These are phyloP conservation scores for Megalops cyprinoides DNA, from an alignment of 2,797 vertebrate species.

Conservation along the genomic window DNA sequence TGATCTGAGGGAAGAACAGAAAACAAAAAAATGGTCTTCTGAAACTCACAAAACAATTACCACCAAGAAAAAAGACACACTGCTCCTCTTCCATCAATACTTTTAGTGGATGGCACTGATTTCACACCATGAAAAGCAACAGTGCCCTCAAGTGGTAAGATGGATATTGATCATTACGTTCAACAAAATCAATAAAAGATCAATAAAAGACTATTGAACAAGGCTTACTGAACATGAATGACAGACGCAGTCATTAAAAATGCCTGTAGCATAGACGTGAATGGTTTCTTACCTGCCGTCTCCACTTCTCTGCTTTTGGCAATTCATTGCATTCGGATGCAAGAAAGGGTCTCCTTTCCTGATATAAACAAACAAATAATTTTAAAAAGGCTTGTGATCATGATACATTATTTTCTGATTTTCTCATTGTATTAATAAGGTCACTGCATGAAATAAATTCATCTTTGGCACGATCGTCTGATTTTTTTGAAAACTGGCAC, in stretches of 20 bases:
- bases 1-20: slow-evolving; percentile 77
- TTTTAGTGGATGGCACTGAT: neutral
- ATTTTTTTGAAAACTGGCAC: no score
- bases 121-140: neutral
- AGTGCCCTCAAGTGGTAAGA: slow-evolving; percentile 30
- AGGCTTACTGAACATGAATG: neutral
- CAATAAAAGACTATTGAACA: no score
- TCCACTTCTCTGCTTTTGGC: slow-evolving; percentile 96
- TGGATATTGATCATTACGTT: neutral
- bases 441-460: no score
- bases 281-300: slow-evolving; percentile 81
- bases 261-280: neutral
- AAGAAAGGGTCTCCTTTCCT: slow-evolving; percentile 93
- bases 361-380: neutral
- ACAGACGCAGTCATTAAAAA: neutral
- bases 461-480: no score
- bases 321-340: slow-evolving; percentile 92
- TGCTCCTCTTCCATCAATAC: neutral
- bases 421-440: no score
- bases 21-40: neutral
- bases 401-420: no score
- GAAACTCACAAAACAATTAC: neutral
- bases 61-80: neutral
- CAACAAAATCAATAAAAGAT: neutral
- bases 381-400: no score